Conservation (phyloP, 2,888 invertebrate species). For the Empis livida region DNA sequence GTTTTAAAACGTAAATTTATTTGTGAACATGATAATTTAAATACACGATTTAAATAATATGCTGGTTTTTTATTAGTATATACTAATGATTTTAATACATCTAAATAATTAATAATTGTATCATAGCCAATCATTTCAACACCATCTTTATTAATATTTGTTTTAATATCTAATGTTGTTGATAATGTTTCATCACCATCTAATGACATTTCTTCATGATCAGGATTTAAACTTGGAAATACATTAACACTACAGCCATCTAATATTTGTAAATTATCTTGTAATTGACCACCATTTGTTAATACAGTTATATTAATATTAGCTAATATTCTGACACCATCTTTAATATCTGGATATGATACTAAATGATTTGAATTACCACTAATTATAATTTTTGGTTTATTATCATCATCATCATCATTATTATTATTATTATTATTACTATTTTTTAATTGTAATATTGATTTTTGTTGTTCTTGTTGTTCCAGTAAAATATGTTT, state of each 20-base stretch:
- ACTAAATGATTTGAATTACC: conserved; percentile 33
- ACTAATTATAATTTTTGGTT: conserved; percentile 15
- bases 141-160: conserved; percentile 83
- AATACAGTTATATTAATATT: conserved; percentile 64
- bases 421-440: neutral
- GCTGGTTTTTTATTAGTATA: conserved; percentile 96
- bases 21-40: conserved; percentile 91
- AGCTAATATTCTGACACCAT: conserved; percentile 76
- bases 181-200: conserved; percentile 33
- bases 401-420: conserved; percentile 14
- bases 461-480: neutral
- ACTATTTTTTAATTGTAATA: neutral
- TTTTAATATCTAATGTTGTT: conserved; percentile 32
- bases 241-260: conserved; percentile 91
- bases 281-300: conserved; percentile 15
- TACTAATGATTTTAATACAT: conserved; percentile 42
- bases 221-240: conserved; percentile 88
- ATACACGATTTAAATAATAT: conserved; percentile 87
- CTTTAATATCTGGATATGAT: conserved; percentile 33
- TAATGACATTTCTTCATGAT: conserved; percentile 64
- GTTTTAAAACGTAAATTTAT: conserved; percentile 86
- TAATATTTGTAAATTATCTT: conserved; percentile 47
- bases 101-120: conserved; percentile 28
- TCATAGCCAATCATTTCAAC: conserved; percentile 42
- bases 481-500: neutral